Evolutionary conservation across 2,888 invertebrate genomes (phyloP).

Genomic region (Timema podura): DNA sequence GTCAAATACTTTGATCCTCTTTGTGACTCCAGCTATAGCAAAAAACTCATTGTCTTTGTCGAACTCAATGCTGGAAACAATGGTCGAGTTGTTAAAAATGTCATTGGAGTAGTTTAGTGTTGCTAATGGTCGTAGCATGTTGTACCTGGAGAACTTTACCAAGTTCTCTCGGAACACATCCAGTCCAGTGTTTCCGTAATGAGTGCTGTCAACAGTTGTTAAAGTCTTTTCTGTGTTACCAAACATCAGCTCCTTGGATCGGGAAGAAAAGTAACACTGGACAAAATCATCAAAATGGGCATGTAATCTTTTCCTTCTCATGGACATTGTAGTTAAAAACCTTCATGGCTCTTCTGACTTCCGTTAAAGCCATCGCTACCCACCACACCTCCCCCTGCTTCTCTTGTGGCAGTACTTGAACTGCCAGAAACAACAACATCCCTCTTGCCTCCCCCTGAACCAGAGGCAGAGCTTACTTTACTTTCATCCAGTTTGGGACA

Average conservation of each 20-base stretch:
- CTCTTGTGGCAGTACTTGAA: slow-evolving; percentile 28
- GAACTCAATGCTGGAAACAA: slow-evolving; percentile 90
- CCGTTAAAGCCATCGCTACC: slow-evolving; percentile 37
- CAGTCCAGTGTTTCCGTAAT: slow-evolving; percentile 50
- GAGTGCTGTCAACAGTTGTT: slow-evolving; percentile 34
- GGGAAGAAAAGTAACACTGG: slow-evolving; percentile 76
- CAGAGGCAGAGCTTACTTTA: background rate
- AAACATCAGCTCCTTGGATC: slow-evolving; percentile 69
- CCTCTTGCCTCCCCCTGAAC: background rate
- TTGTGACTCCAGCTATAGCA: slow-evolving; percentile 93
- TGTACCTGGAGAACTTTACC: slow-evolving; percentile 78
- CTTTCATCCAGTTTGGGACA: slow-evolving; percentile 54
- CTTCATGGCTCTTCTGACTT: slow-evolving; percentile 36
- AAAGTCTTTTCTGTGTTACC: slow-evolving; percentile 41
- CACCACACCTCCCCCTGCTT: slow-evolving; percentile 26
- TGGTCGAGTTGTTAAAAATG: slow-evolving; percentile 79
- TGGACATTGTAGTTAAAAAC: slow-evolving; percentile 53
- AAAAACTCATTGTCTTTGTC: slow-evolving; percentile 94
- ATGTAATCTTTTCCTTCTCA: slow-evolving; percentile 69
- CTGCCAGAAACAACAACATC: slow-evolving; percentile 19
- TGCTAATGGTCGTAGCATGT: slow-evolving; percentile 72
- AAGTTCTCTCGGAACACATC: slow-evolving; percentile 80
- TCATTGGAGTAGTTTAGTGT: slow-evolving; percentile 88
- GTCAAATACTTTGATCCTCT: slow-evolving; percentile 90
- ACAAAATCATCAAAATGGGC: slow-evolving; percentile 88